Evolutionary conservation across 2,888 invertebrate species (phyloP), one percentile per base, ranked within the genome.

Genomic region (Tetropium fuscum): DNA sequence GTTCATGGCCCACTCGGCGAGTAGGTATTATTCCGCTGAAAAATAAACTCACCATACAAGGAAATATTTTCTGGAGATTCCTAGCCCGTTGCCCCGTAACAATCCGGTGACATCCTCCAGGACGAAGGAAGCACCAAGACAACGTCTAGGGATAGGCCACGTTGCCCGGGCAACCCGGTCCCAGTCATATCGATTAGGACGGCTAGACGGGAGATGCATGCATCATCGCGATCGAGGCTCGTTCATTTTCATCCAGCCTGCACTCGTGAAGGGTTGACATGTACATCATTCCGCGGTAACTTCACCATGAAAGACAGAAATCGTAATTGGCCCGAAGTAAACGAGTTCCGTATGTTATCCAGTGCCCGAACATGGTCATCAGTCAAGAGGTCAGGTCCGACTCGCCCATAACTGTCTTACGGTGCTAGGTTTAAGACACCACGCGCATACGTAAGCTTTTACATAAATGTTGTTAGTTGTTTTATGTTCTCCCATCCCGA

Each of bases 141-240:
- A 15, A 53, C 22, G 15, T 49, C 43, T 54, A 41, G 48, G 49
- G 59, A 60, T 45, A 27, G n/a, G 41, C 22, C 19, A 36, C 15
- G 66, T 69, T 58, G 57, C 58, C 55, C 56, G 44, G 63, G 66
- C 48, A 60, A 69, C 60, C 41, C 43, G 43, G 63, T 51, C 64
- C 65, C 63, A 59, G 63, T 58, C 58, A 41, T 64, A 66, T 66
- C 63, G 69, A 69, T 69, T 60, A 25, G 48, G 58, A 48, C 53
- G 62, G 59, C 62, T 54, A 55, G 57, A 59, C 62, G 59, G 44
- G 59, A 53, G 45, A 53, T 53, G 53, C 43, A 60, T 53, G 49
- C 59, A 43, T 51, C 25, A 34, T 53, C 34, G 32, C 32, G 48
- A 48, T 36, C 45, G 58, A 53, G 43, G 53, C 59, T 48, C 41